Conservation (phyloP, 2,113 vertebrate genomes). For the Neodontobutis hainanensis region DNA sequence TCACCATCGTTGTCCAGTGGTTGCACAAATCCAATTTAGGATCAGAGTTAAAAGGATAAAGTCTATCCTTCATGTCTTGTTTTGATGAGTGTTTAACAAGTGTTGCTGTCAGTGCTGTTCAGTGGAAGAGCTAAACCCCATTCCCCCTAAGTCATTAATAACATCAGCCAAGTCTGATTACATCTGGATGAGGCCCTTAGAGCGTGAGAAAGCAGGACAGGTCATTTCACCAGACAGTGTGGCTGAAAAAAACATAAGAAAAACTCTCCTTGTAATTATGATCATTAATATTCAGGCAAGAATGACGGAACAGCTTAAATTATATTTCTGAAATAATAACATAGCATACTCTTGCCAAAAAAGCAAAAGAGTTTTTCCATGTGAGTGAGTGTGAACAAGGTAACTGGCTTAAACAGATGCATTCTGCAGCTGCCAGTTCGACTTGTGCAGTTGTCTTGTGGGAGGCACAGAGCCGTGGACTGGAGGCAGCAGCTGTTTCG, state of each 20-base stretch:
- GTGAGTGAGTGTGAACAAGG: constrained; percentile 25
- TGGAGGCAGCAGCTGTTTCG: constrained; percentile 43
- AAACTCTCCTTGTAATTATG: constrained; percentile 12
- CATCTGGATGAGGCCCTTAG: constrained; percentile 59
- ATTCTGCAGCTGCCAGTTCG: constrained; percentile 48
- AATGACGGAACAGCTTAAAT: background rate
- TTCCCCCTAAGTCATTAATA: constrained; percentile 71
- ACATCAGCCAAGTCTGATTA: constrained; percentile 66
- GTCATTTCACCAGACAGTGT: constrained; percentile 51
- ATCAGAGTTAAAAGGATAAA: constrained; percentile 9
- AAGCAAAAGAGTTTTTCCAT: constrained; percentile 12
- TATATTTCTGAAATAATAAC: background rate
- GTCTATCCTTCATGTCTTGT: constrained; percentile 15
- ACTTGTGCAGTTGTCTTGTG: constrained; percentile 18
- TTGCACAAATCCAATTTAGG: too few relatives aligned
- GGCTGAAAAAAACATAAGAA: constrained; percentile 23
- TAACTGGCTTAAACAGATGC: constrained; percentile 36
- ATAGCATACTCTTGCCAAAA: background rate
- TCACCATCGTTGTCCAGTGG: too few relatives aligned
- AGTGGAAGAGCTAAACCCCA: constrained; percentile 50
- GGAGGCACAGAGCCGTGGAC: constrained; percentile 28
- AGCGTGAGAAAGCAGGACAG: constrained; percentile 70
- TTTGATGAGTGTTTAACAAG: constrained; percentile 37
- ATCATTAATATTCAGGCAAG: background rate
- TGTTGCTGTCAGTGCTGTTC: constrained; percentile 32